Evolutionary conservation across 2,113 vertebrate species (phyloP), one percentile per base, ranked within the genome.

Genomic region (Cricetomys ansorgei): DNA sequence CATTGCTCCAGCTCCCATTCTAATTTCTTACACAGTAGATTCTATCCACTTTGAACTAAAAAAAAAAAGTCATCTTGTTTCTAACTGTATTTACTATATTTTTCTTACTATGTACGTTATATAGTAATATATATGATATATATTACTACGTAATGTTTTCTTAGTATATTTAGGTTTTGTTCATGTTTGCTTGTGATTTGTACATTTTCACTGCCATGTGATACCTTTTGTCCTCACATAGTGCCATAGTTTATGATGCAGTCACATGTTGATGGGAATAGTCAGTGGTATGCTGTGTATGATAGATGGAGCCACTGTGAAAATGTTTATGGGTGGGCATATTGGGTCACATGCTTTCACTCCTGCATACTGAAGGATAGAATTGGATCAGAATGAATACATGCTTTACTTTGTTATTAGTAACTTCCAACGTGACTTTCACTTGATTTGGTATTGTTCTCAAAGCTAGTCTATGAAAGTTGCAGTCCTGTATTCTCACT

Each of bases 201-300:
- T 90, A 80, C 31, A 34, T 79, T 96, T 80, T 89, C 80, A 79
- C 48, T 95, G 91, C 73, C 17, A 21, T 23, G 10, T 62, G n/a
- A 6, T 96, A 62, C 45, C 34, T 10, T 57, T 95, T 85, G 12
- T 70, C 12, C 43, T 3, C 11, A 29, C 91, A n/a, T 17, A 43
- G 69, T 79, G 55, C 4, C 40, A 75, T 75, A 77, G 5, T 53
- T 93, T 73, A 31, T 90, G 37, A 76, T 64, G 40, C 11, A 21
- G 48, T 86, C 15, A 9, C 69, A 84, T 75, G 64, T 23, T 94
- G 50, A 69, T 95, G 37, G 17, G 11, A 43, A 27, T 7, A 67
- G 37, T 5, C 64, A 7, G 21, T 93, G 5, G 13, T 89, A 77
- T 72, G 43, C 69, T 94, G 89, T 94, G 43, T 65, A 64, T 83